phyloP scores from a whole-genome alignment of 2,113 vertebrate species.

The Lepus timidus region DNA sequence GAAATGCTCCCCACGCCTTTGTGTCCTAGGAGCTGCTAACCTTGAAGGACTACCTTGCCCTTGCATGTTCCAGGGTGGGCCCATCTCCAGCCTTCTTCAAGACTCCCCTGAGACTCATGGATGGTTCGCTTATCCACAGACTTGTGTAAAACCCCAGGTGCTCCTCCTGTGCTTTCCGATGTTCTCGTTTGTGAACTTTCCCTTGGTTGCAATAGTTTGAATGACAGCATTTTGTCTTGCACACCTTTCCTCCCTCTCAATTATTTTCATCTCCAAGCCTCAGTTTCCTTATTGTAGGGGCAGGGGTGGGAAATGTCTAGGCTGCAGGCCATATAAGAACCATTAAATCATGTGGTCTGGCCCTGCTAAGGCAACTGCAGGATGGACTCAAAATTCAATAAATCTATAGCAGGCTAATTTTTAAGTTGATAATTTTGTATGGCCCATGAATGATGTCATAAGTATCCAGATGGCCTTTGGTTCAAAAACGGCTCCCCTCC shows the following conservation, averaged over 20 bases:
- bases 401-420: no score
- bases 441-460: no score
- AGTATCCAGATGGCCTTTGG: no score
- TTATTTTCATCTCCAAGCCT: background rate
- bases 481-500: no score
- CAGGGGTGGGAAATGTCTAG: no score
- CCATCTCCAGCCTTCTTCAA: background rate
- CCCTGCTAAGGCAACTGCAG: no score
- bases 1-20: background rate
- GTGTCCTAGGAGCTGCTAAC: background rate
- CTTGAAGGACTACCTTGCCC: background rate
- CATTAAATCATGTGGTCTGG: no score
- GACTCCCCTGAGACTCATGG: background rate
- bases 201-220: background rate
- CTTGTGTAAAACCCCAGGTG: background rate
- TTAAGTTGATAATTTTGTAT: no score
- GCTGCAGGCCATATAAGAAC: no score
- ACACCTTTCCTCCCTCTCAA: background rate
- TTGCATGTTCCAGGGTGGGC: background rate
- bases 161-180: background rate
- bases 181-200: background rate
- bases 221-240: background rate
- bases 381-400: no score
- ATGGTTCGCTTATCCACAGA: background rate
- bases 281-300: background rate